Percentiles rank a stretch among this genome's conserved stretches.
Conservation (phyloP, 2,113 vertebrate genomes). For the Sapajus apella region DNA sequence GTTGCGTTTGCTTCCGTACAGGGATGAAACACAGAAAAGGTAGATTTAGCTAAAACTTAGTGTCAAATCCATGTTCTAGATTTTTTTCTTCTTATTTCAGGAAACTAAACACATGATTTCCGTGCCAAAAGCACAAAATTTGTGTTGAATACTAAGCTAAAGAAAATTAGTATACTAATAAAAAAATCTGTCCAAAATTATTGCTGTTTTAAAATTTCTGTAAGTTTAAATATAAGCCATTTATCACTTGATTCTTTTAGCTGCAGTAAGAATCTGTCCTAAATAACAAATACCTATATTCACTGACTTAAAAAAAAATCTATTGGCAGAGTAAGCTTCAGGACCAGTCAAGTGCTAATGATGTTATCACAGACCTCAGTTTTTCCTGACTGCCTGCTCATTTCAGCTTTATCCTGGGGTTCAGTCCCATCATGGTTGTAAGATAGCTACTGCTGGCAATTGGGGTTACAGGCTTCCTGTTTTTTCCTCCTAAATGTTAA, state of each 20-base stretch:
- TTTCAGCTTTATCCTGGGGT: neutral
- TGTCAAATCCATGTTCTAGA: neutral
- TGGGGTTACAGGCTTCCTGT: neutral
- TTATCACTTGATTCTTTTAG: constrained; percentile 40
- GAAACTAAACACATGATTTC: constrained; percentile 42
- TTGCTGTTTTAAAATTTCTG: constrained; percentile 19
- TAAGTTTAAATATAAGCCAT: constrained; percentile 49
- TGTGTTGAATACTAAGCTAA: constrained; percentile 46
- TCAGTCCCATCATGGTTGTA: neutral
- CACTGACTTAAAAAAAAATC: neutral
- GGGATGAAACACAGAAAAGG: neutral
- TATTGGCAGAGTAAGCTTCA: neutral
- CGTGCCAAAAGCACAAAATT: constrained; percentile 16
- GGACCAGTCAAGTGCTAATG: neutral
- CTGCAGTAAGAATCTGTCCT: neutral
- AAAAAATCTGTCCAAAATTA: constrained; percentile 51
- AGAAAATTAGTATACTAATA: constrained; percentile 42
- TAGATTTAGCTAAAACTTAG: constrained; percentile 33
- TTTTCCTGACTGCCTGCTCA: neutral
- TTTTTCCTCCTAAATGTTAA: neutral
- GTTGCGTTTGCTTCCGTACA: constrained; percentile 2
- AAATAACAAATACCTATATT: neutral
- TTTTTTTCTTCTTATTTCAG: constrained; percentile 25
- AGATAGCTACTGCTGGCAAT: neutral
- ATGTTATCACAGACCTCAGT: neutral